Percentiles rank a stretch among this genome's conserved stretches.
Evolutionary conservation across 2,113 vertebrate genomes (phyloP).

Genomic region (Pelvicachromis taeniatus): DNA sequence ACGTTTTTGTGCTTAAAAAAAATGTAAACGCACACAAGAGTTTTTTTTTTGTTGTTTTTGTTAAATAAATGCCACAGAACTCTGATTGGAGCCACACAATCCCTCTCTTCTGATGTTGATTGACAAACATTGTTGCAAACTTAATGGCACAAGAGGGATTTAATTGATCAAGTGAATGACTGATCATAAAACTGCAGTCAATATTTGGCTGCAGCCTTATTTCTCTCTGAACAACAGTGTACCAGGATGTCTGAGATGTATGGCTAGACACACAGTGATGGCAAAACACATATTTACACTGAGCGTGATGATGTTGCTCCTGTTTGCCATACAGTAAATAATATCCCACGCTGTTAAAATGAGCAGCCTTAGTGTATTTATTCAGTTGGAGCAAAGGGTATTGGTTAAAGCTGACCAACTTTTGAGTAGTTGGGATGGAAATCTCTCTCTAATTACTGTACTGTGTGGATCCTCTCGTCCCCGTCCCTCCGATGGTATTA

Average conservation of each 20-base stretch:
- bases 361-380: conserved; percentile 41
- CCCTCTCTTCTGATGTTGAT: conserved; percentile 40
- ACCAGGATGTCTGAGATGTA: conserved; percentile 37
- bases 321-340: conserved; percentile 45
- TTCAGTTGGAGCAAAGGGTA: conserved; percentile 45
- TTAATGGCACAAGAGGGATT: conserved; percentile 68
- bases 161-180: conserved; percentile 71
- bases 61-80: neutral
- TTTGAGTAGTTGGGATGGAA: conserved; percentile 48
- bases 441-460: conserved; percentile 61
- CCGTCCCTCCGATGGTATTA: conserved; percentile 59
- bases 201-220: conserved; percentile 62
- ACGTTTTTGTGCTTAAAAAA: neutral
- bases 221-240: conserved; percentile 33
- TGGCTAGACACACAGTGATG: conserved; percentile 26
- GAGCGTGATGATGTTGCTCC: conserved; percentile 29
- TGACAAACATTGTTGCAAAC: conserved; percentile 71
- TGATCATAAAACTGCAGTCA: conserved; percentile 67
- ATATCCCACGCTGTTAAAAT: conserved; percentile 41
- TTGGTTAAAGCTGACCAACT: conserved; percentile 67
- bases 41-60: neutral
- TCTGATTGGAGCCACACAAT: neutral
- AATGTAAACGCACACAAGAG: neutral
- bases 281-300: conserved; percentile 60
- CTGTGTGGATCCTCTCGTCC: conserved; percentile 51